Percentiles rank a stretch among this genome's conserved stretches.
phyloP scores from a whole-genome alignment of 1,140 invertebrate genomes.

The Ericerus pela region DNA sequence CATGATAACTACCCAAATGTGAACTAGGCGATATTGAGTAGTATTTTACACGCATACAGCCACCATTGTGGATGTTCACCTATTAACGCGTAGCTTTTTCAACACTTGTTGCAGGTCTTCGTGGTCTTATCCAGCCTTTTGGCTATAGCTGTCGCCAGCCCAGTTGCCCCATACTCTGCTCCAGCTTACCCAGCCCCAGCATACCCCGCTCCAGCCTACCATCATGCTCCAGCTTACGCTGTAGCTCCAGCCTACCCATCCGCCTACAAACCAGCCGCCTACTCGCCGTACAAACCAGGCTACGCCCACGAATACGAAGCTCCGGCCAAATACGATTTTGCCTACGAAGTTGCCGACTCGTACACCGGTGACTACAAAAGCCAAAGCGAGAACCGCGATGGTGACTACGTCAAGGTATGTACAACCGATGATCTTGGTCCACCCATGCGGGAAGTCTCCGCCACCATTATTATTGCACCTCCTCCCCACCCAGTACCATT shows the following conservation, averaged over 20 bases:
- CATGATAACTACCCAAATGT: too few species aligned
- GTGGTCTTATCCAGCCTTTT: conserved; percentile 17
- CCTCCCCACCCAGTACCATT: too few species aligned
- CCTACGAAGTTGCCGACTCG: conserved; percentile 26
- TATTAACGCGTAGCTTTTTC: not conserved
- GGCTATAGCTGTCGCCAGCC: conserved; percentile 18
- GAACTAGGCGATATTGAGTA: too few species aligned
- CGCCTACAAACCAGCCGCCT: conserved; percentile 29
- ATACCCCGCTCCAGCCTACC: conserved; percentile 19
- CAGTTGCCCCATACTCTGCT: conserved; percentile 22
- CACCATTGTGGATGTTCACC: too few species aligned
- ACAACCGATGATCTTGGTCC: too few species aligned
- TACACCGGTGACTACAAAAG: conserved; percentile 28
- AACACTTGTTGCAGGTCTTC: not conserved
- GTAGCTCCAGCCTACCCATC: conserved; percentile 24
- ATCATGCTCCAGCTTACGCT: conserved; percentile 24
- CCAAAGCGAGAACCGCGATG: conserved; percentile 28
- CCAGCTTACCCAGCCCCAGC: conserved; percentile 17
- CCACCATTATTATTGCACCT: too few species aligned
- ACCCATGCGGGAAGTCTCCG: too few species aligned
- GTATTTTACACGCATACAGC: too few species aligned
- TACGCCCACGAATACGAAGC: conserved; percentile 20
- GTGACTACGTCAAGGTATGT: conserved; percentile 27
- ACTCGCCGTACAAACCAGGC: conserved; percentile 17
- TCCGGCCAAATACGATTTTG: conserved; percentile 25